Evolutionary conservation across 2,113 vertebrate species (phyloP).

Genomic region (Pelusios castaneus): DNA sequence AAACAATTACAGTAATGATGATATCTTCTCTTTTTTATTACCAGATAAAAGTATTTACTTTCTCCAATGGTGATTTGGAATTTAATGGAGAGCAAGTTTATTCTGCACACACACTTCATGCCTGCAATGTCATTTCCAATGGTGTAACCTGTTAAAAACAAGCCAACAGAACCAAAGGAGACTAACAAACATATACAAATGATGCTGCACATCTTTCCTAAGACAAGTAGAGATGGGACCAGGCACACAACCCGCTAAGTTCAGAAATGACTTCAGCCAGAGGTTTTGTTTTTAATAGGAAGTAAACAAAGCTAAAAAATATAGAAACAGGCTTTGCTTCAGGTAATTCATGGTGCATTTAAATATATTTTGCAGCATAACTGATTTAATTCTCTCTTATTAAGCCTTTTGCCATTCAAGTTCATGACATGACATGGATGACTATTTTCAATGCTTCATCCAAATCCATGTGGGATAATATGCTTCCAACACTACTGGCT

Average conservation of each 20-base stretch:
- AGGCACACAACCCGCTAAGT: background rate
- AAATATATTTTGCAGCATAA: background rate
- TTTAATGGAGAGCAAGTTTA: background rate
- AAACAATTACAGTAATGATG: background rate
- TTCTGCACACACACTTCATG: background rate
- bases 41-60: background rate
- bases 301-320: background rate
- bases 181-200: background rate
- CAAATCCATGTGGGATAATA: conserved; percentile 70
- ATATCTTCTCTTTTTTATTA: background rate
- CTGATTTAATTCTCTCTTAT: background rate
- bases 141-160: accelerated
- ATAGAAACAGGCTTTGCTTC: background rate
- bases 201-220: background rate
- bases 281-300: background rate
- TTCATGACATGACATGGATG: conserved; percentile 9
- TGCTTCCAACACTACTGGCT: conserved; percentile 79
- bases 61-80: accelerated
- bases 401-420: conserved; percentile 47
- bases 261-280: background rate
- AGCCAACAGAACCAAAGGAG: background rate
- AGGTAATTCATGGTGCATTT: background rate
- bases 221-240: background rate
- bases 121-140: background rate
- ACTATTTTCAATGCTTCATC: conserved; percentile 39